Evolutionary conservation across 1,140 invertebrate species (phyloP).

Genomic region (Bombus balteatus): DNA sequence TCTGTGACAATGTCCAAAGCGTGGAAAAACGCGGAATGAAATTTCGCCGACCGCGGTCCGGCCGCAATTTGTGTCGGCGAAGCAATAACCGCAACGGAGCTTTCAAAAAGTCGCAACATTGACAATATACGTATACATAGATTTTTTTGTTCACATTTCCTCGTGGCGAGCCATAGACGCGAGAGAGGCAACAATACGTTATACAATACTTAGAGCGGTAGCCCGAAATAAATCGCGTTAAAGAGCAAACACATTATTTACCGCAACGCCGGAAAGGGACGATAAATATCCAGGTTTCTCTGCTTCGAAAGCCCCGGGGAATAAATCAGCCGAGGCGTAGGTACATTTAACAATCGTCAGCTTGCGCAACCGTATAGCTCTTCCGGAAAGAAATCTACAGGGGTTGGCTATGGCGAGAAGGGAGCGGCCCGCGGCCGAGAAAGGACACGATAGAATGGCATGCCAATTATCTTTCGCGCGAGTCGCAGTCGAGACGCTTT

Average conservation of each 20-base stretch:
- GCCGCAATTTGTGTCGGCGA: constrained; percentile 21
- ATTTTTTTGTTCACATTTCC: background rate
- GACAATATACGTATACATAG: background rate
- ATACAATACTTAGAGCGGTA: background rate
- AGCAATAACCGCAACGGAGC: background rate
- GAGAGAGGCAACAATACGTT: constrained; percentile 7
- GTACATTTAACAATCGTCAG: constrained; percentile 57
- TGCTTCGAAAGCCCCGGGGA: constrained; percentile 38
- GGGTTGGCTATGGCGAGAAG: background rate
- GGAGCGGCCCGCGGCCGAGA: background rate
- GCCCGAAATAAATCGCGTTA: constrained; percentile 46
- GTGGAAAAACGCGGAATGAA: constrained; percentile 24
- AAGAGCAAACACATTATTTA: constrained; percentile 57
- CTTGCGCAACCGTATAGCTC: constrained; percentile 32
- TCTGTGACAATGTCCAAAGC: constrained; percentile 10
- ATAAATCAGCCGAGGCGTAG: constrained; percentile 44
- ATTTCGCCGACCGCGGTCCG: constrained; percentile 5
- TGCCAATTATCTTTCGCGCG: constrained; percentile 66
- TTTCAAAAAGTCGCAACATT: constrained; percentile 1
- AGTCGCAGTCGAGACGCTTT: constrained; percentile 36
- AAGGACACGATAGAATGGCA: constrained; percentile 52
- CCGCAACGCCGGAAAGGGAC: constrained; percentile 39
- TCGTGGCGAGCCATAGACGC: background rate
- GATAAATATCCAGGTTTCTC: constrained; percentile 53
- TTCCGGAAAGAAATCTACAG: constrained; percentile 37